Base-by-base conservation (phyloP, 2,888 invertebrate species). In the Odiellus spinosus region DNA sequence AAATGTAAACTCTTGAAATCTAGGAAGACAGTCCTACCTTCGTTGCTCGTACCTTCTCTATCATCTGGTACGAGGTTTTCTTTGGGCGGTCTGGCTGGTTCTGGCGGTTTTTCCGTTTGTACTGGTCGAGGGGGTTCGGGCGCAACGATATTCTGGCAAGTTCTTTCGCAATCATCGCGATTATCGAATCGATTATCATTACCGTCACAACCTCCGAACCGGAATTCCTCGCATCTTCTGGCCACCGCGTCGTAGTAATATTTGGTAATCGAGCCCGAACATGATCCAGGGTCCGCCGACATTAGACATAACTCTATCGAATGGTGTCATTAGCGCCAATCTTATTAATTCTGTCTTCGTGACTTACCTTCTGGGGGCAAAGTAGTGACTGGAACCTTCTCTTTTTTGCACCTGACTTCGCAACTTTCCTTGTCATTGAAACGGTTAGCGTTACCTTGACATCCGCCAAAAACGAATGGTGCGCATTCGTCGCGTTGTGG, bases 121-220 rank as follows among this genome's bases (percentile, higher is more conserved):
- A 8, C 5, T 26, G 26, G 4, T 26, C 26, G 4, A 8, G 26
- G 26, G 4, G 26, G 26, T 26, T 26, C 26, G 4, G 26, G 26
- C 8, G 26, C 26, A 8, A 26, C 26, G 26, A 26, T 26, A 8
- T 26, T 26, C 26, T 26, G 26, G 8, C 26, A 26, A 4, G 26
- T 26, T 26, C 8, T 26, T 48, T 73, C 64, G 58, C 87, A 88
- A 40, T 75, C 76, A 33, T 72, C 66, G 62, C 80, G 73, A 1
- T 74, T 71, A 5, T 63, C 62, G 67, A 80, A 90, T 66, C 84
- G 76, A 61, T 93, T 93, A 15, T 75, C 77, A 63, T 95, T 95
- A 47, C 91, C 93, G 42, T 77, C 76, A 61, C 93, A 93, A 20
- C 93, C 93, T 36, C 86, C 81, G 63, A 81, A 91, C 34, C 77